Conservation (phyloP, 2,888 invertebrate genomes). For the Cordilura impudica region DNA sequence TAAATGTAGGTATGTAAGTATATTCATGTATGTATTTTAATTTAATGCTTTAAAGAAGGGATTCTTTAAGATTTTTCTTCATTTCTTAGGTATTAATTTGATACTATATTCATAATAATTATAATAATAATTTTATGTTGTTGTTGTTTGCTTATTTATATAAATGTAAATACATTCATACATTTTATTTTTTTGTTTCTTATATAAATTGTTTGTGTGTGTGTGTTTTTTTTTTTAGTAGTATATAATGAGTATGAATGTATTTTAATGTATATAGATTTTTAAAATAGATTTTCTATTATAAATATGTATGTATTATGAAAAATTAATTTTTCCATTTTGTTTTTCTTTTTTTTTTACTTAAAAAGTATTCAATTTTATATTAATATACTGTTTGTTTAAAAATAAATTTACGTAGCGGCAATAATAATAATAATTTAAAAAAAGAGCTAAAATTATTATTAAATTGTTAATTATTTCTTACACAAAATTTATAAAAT, state of each 20-base stretch:
- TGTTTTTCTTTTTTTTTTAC: constrained; percentile 3
- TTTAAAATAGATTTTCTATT: constrained; percentile 49
- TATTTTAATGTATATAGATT: constrained; percentile 18
- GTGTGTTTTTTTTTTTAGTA: constrained; percentile 3
- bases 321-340: constrained; percentile 2
- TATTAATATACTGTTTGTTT: background rate
- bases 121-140: constrained; percentile 37
- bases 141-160: constrained; percentile 25
- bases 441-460: background rate
- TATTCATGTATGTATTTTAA: constrained; percentile 8
- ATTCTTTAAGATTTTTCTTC: constrained; percentile 8
- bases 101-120: constrained; percentile 51
- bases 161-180: constrained; percentile 54
- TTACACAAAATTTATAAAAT: background rate
- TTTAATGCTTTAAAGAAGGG: constrained; percentile 26
- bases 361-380: background rate
- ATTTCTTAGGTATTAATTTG: constrained; percentile 63
- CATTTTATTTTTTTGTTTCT: constrained; percentile 51
- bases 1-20: constrained; percentile 11
- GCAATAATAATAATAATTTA: background rate
- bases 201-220: constrained; percentile 1
- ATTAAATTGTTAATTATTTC: background rate
- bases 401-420: background rate
- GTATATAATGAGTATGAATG: constrained; percentile 12
- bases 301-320: constrained; percentile 34